Percentiles rank a stretch among this genome's conserved stretches.
These are phyloP conservation scores for Apamea anceps DNA, from an alignment of 2,888 invertebrate genomes.

Conservation along the genomic window DNA sequence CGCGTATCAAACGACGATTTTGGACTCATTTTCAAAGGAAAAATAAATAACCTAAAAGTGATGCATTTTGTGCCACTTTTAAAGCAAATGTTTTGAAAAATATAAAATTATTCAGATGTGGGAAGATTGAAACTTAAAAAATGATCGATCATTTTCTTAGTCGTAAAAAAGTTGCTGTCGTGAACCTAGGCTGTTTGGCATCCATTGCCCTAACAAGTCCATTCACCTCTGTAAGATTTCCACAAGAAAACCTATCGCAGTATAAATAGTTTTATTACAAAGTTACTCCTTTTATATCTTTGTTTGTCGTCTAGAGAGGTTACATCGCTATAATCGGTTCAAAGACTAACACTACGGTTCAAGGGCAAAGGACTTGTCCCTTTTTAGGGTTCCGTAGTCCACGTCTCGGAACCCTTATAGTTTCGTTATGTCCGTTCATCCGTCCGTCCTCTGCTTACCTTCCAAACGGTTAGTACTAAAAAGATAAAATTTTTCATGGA, in stretches of 20 bases:
- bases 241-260: background rate
- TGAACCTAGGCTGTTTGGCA: background rate
- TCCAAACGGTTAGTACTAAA: no score
- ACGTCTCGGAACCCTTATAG: no score
- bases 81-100: background rate
- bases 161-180: background rate
- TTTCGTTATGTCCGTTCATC: no score
- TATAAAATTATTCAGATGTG: background rate
- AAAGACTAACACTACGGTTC: background rate
- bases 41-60: background rate
- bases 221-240: constrained; percentile 7
- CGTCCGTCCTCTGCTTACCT: no score
- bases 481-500: no score
- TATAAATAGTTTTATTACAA: background rate
- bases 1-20: background rate
- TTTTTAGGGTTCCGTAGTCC: background rate
- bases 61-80: background rate
- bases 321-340: background rate
- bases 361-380: background rate
- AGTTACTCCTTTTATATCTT: background rate
- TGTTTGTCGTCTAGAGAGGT: constrained; percentile 13
- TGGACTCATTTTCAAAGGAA: background rate
- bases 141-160: background rate
- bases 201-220: background rate
- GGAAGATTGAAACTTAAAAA: background rate